A percentile compares a stretch with the other conserved stretches of the same genome.
Conservation (phyloP, 35 echinoderm and acorn worm genomes). For the Apostichopus californicus region DNA sequence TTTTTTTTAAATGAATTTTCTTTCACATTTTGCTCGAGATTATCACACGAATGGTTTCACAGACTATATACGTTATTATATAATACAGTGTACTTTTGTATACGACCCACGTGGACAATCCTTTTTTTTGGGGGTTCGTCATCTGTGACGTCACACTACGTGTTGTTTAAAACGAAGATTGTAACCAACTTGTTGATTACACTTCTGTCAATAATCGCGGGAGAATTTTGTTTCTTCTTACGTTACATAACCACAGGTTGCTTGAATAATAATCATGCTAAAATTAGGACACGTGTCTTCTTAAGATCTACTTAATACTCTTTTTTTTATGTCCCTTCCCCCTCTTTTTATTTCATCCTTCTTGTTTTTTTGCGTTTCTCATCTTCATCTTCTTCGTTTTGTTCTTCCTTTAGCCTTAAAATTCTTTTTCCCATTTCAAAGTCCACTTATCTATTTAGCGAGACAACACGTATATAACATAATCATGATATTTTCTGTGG, state of each 20-base stretch:
- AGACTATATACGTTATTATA: no score
- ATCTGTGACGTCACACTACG: no score
- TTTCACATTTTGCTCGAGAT: no score
- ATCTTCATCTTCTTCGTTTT: background rate
- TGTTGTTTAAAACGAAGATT: background rate
- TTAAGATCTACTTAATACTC: background rate
- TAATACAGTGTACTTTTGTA: no score
- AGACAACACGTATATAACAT: background rate
- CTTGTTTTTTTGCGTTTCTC: background rate
- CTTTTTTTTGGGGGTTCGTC: no score
- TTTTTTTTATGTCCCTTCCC: background rate
- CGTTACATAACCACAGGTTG: background rate
- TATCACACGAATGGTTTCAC: no score
- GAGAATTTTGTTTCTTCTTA: background rate
- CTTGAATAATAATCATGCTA: background rate
- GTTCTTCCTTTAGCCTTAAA: background rate
- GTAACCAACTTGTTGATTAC: background rate
- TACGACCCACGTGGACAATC: no score
- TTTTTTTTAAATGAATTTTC: no score
- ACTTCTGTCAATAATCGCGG: background rate
- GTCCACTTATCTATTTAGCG: constrained; percentile 13
- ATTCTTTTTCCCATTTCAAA: background rate
- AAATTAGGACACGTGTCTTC: constrained; percentile 13
- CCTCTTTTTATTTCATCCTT: background rate
- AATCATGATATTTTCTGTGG: background rate